phyloP scores from a whole-genome alignment of 2,113 vertebrate genomes.

The Enhydra lutris region DNA sequence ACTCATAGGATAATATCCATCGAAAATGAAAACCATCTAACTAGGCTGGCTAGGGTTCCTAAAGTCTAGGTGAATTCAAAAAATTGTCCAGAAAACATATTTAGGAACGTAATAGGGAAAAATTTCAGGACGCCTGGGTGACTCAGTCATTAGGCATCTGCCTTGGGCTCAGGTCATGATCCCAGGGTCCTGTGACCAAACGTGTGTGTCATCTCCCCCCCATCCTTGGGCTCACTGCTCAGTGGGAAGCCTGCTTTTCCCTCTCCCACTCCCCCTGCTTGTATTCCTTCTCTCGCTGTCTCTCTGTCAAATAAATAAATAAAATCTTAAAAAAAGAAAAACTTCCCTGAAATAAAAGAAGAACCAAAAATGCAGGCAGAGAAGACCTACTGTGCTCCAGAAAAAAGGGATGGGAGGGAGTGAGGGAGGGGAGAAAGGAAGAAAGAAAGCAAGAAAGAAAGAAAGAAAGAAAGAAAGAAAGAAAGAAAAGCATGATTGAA shows the following conservation, averaged over 20 bases:
- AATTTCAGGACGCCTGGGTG: not conserved
- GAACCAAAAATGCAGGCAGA: not conserved
- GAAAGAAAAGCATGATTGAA: not conserved
- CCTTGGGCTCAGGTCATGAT: too few relatives aligned
- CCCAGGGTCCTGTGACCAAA: too few relatives aligned
- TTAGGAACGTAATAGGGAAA: conserved; percentile 4
- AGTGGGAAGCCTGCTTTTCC: too few relatives aligned
- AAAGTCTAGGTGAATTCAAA: not conserved
- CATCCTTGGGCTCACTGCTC: too few relatives aligned
- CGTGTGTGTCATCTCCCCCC: too few relatives aligned
- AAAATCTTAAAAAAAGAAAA: not conserved
- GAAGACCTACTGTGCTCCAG: not conserved
- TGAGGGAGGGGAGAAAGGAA: not conserved
- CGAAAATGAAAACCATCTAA: not conserved
- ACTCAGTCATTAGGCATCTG: too few relatives aligned
- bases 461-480: not conserved
- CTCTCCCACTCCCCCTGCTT: too few relatives aligned
- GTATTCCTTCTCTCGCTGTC: too few relatives aligned
- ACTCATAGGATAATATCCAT: not conserved
- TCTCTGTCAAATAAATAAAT: too few relatives aligned
- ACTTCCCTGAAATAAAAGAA: conserved; percentile 18
- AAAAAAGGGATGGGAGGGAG: not conserved
- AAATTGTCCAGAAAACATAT: conserved; percentile 7
- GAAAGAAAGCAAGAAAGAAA: not conserved
- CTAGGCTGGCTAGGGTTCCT: not conserved